Conservation (phyloP, 2,888 invertebrate species). For the Fragum sueziense region DNA sequence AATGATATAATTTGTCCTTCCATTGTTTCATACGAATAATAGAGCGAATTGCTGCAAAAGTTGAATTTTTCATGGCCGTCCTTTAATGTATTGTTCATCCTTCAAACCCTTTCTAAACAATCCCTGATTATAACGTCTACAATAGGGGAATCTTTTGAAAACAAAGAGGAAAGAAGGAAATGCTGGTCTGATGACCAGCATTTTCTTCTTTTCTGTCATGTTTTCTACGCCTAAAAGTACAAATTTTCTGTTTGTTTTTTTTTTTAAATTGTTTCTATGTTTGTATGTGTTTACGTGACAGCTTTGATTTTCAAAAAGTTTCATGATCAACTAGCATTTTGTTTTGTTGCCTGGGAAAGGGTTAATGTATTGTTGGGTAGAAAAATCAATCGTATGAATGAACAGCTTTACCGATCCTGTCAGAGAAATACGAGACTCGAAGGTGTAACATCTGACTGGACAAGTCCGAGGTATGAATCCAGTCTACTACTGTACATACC, state of each 20-base stretch:
- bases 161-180: too few relatives aligned
- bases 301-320: too few relatives aligned
- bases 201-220: too few relatives aligned
- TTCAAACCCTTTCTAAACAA: neutral
- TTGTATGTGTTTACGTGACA: too few relatives aligned
- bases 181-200: too few relatives aligned
- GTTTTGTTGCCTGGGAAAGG: too few relatives aligned
- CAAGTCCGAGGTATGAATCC: neutral
- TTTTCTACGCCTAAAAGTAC: too few relatives aligned
- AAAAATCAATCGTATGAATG: conserved; percentile 4
- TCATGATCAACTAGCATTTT: too few relatives aligned
- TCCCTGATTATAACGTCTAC: too few relatives aligned
- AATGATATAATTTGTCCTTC: conserved; percentile 40
- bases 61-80: neutral
- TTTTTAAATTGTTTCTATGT: too few relatives aligned
- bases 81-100: conserved; percentile 3
- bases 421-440: conserved; percentile 12
- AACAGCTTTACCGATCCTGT: neutral
- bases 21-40: conserved; percentile 9
- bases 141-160: too few relatives aligned
- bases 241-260: too few relatives aligned
- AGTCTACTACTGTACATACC: neutral
- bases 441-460: conserved; percentile 21
- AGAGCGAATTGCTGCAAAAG: neutral
- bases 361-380: neutral